Conservation (phyloP, 2,888 invertebrate genomes). For the Drosophila longiperda region DNA sequence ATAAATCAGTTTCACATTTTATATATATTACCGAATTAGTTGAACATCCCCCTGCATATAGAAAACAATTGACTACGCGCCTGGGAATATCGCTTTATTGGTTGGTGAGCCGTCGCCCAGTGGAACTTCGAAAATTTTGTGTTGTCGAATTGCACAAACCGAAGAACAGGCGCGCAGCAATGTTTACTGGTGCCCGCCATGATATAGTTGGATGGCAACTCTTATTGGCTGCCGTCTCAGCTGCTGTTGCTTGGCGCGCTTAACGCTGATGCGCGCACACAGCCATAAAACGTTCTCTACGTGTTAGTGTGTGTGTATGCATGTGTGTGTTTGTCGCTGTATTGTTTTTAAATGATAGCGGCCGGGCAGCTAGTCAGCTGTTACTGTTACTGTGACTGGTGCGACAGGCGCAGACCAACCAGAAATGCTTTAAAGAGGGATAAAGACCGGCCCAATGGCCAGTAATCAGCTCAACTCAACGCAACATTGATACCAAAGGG, state of each 20-base stretch:
- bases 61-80: slow-evolving; percentile 29
- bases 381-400: slow-evolving; percentile 76
- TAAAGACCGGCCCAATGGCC: slow-evolving; percentile 71
- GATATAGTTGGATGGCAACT: slow-evolving; percentile 84
- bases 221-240: slow-evolving; percentile 82
- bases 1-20: not conserved
- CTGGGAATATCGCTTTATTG: slow-evolving; percentile 78
- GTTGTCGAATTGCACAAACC: slow-evolving; percentile 85
- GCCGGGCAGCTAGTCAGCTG: slow-evolving; percentile 70
- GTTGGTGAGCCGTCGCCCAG: slow-evolving; percentile 78
- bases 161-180: slow-evolving; percentile 79
- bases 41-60: not conserved
- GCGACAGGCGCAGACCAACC: slow-evolving; percentile 81
- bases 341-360: slow-evolving; percentile 76
- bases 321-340: slow-evolving; percentile 31
- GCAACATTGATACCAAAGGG: slow-evolving; percentile 27
- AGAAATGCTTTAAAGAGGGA: slow-evolving; percentile 79
- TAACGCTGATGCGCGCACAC: slow-evolving; percentile 50
- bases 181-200: slow-evolving; percentile 65
- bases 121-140: slow-evolving; percentile 85
- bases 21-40: not conserved
- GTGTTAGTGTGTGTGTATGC: not conserved
- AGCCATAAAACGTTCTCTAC: slow-evolving; percentile 21
- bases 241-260: slow-evolving; percentile 65
- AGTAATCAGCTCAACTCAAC: slow-evolving; percentile 58